Percentiles rank a stretch among this genome's conserved stretches.
Conservation (phyloP, 2,113 vertebrate species). For the Noturus placidus region DNA sequence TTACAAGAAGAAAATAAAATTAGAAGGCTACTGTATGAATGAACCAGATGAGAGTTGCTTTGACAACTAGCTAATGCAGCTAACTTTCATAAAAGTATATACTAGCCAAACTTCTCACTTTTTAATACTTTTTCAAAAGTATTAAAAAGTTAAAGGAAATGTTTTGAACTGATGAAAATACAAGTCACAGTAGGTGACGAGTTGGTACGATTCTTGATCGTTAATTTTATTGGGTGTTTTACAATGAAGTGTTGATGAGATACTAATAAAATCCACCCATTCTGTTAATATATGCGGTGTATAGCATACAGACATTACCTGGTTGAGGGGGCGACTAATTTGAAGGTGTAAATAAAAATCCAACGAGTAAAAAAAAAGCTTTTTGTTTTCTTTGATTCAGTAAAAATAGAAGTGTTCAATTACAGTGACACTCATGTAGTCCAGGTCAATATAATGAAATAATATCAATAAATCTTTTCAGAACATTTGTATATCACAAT, state of each 20-base stretch:
- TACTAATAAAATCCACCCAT: not conserved
- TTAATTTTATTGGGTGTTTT: not conserved
- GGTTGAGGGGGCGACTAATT: not conserved
- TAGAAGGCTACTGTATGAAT: not conserved
- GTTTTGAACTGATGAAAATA: not conserved
- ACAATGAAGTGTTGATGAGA: not conserved
- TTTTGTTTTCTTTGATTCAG: too few relatives aligned
- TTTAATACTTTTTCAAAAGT: too few relatives aligned
- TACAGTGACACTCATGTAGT: not conserved
- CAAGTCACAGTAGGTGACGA: not conserved
- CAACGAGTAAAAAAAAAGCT: too few relatives aligned
- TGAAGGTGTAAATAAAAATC: not conserved
- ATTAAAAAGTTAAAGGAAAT: not conserved
- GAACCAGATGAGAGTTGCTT: not conserved
- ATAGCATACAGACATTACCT: not conserved
- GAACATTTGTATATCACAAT: too few relatives aligned
- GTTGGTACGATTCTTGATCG: not conserved
- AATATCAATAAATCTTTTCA: not conserved
- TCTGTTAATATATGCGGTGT: not conserved
- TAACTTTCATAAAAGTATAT: not conserved
- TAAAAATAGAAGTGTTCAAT: not conserved
- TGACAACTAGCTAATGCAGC: not conserved
- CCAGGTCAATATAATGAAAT: not conserved
- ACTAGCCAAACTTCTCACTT: slow-evolving; percentile 19
- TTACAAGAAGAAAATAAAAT: not conserved